These are phyloP conservation scores for Microplitis mediator DNA, from an alignment of 1,140 invertebrate species.

Conservation along the genomic window DNA sequence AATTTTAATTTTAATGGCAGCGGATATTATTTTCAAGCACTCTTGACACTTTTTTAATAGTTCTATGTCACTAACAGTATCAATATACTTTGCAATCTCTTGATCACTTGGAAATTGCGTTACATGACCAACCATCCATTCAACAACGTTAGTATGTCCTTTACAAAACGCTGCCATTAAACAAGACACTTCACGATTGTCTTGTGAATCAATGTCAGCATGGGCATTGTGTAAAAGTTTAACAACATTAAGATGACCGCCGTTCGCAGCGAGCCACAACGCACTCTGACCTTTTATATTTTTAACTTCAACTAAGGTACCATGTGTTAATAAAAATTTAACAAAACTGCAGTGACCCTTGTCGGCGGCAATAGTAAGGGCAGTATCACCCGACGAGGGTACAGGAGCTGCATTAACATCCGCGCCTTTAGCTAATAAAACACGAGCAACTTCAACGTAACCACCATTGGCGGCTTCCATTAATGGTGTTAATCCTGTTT, in stretches of 20 bases:
- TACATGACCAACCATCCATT: constrained; percentile 99
- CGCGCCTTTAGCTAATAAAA: constrained; percentile 94
- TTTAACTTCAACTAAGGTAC: constrained; percentile 93
- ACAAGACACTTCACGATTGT: constrained; percentile 94
- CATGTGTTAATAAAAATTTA: constrained; percentile 76
- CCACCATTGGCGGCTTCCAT: constrained; percentile 99
- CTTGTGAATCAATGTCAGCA: constrained; percentile 97
- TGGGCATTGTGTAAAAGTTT: constrained; percentile 86
- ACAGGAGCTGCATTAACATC: constrained; percentile 99
- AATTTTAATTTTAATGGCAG: too few species aligned
- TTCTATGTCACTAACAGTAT: constrained; percentile 80
- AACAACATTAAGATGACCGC: constrained; percentile 95
- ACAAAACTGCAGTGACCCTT: constrained; percentile 98
- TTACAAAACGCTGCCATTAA: constrained; percentile 98
- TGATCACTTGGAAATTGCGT: constrained; percentile 99
- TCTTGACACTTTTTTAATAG: constrained; percentile 93
- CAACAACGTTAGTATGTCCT: constrained; percentile 98
- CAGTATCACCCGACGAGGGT: constrained; percentile 96
- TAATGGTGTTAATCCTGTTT: constrained; percentile 96
- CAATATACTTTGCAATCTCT: constrained; percentile 85
- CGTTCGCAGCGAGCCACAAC: constrained; percentile 96
- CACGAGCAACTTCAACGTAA: constrained; percentile 96
- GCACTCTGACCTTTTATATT: constrained; percentile 99
- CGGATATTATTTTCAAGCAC: constrained; percentile 91
- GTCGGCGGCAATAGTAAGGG: constrained; percentile 97